Conservation (phyloP, 2,797 vertebrate genomes). For the Echeneis naucrates region DNA sequence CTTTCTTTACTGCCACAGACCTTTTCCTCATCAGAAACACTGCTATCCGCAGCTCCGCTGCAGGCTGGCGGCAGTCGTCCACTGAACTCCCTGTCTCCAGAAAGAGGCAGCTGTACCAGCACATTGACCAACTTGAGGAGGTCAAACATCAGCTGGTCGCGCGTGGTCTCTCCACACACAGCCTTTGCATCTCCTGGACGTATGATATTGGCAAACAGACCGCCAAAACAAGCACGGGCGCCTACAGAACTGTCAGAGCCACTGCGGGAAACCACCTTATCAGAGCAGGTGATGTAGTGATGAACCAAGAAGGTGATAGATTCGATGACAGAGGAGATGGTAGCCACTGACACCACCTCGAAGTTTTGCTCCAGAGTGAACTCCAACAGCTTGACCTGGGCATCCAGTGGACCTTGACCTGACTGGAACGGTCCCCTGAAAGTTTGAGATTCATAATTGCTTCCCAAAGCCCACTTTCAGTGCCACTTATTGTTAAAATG, state of each 20-base stretch:
- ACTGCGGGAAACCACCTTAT: slow-evolving; percentile 97
- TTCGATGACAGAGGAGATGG: slow-evolving; percentile 96
- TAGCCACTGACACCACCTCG: slow-evolving; percentile 95
- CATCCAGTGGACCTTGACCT: slow-evolving; percentile 96
- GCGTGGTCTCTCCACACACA: slow-evolving; percentile 96
- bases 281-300: slow-evolving; percentile 98
- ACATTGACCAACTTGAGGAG: slow-evolving; percentile 96
- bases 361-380: slow-evolving; percentile 98
- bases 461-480: neutral
- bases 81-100: slow-evolving; percentile 94
- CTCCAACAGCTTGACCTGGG: slow-evolving; percentile 97
- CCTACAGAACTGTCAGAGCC: slow-evolving; percentile 97
- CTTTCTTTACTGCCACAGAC: slow-evolving; percentile 96
- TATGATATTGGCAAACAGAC: slow-evolving; percentile 98
- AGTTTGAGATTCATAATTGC: slow-evolving; percentile 3
- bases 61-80: slow-evolving; percentile 88
- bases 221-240: slow-evolving; percentile 97
- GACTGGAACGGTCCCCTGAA: slow-evolving; percentile 96
- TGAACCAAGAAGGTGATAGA: slow-evolving; percentile 98
- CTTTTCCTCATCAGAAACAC: slow-evolving; percentile 98
- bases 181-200: slow-evolving; percentile 97
- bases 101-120: slow-evolving; percentile 95
- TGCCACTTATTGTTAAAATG: too few species aligned
- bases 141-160: slow-evolving; percentile 99
- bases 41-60: slow-evolving; percentile 89